Evolutionary conservation across 1,140 invertebrate species (phyloP).

Genomic region (Heliconius hewitsoni): DNA sequence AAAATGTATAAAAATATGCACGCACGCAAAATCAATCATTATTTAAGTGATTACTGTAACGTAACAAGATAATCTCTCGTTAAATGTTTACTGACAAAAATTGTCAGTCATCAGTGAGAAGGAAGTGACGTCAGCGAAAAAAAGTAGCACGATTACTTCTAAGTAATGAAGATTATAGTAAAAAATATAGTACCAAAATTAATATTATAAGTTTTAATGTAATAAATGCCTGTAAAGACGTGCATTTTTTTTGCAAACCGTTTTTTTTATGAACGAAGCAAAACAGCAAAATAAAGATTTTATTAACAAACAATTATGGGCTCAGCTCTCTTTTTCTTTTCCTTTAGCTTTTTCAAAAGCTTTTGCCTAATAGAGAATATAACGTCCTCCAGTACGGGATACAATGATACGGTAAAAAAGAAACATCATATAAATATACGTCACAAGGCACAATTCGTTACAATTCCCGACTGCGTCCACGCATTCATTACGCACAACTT

Average conservation of each 20-base stretch:
- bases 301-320: no score
- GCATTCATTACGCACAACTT: constrained; percentile 22
- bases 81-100: constrained; percentile 1
- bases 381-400: no score
- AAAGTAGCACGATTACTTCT: neutral
- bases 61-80: neutral
- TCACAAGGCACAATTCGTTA: neutral
- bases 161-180: neutral
- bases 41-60: neutral
- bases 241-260: neutral
- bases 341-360: no score
- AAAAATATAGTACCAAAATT: neutral
- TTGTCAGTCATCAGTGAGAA: neutral
- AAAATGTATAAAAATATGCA: neutral
- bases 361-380: no score
- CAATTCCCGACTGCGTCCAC: constrained; percentile 23
- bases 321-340: no score
- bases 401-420: no score
- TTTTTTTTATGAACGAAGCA: neutral
- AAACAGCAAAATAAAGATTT: neutral
- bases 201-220: neutral
- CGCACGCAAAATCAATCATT: neutral
- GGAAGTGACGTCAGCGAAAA: constrained; percentile 7
- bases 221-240: neutral
- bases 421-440: neutral